Evolutionary conservation across 2,113 vertebrate genomes (phyloP).

Genomic region (Istiophorus platypterus): DNA sequence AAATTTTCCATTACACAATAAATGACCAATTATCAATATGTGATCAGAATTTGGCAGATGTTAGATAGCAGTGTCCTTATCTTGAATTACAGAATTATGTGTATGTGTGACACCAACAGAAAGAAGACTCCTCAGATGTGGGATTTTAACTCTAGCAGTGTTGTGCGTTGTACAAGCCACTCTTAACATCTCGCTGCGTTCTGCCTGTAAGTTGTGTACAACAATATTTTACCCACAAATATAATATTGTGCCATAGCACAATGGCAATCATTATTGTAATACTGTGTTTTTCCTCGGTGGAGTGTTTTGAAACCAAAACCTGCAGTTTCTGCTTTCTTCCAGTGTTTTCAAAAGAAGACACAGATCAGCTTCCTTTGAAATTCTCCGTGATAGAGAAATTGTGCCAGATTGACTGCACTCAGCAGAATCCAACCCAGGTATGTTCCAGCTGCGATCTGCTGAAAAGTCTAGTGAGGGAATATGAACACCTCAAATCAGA

Average conservation of each 20-base stretch:
- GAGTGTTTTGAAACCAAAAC: background rate
- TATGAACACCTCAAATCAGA: conserved; percentile 5
- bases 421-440: background rate
- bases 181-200: conserved; percentile 52
- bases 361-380: conserved; percentile 16
- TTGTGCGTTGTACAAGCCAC: conserved; percentile 52
- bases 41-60: background rate
- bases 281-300: background rate
- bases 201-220: conserved; percentile 57
- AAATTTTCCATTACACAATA: background rate
- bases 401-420: conserved; percentile 12
- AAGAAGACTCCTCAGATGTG: conserved; percentile 39
- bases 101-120: conserved; percentile 17
- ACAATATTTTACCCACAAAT: background rate
- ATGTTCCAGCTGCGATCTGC: conserved; percentile 37
- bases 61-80: background rate
- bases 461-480: background rate
- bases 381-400: background rate
- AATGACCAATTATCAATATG: background rate
- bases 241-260: background rate
- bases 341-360: conserved; percentile 39
- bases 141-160: conserved; percentile 32
- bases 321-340: background rate
- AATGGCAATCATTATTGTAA: background rate
- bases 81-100: background rate